Evolutionary conservation across 1,140 invertebrate genomes (phyloP).

Genomic region (Drosophila cardini): DNA sequence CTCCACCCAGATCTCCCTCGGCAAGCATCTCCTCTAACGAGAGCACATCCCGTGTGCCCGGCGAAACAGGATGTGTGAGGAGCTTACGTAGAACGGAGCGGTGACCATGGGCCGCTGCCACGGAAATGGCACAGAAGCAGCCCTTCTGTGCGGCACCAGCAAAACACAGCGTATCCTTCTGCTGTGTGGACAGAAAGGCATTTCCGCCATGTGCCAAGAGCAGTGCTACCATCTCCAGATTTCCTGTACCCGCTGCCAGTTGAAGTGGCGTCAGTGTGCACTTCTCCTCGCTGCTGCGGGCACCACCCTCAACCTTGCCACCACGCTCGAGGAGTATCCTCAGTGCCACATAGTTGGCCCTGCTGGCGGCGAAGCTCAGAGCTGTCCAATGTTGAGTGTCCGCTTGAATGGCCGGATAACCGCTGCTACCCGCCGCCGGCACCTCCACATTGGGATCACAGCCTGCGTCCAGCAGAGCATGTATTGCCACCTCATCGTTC

Average conservation of each 20-base stretch:
- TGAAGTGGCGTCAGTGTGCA: slow-evolving; percentile 94
- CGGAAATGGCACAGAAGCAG: slow-evolving; percentile 93
- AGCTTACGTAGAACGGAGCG: slow-evolving; percentile 91
- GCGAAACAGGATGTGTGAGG: slow-evolving; percentile 90
- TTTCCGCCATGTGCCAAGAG: slow-evolving; percentile 93
- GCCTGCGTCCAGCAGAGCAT: slow-evolving; percentile 91
- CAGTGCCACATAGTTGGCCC: slow-evolving; percentile 86
- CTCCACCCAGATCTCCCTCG: slow-evolving; percentile 87
- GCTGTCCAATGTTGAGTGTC: slow-evolving; percentile 93
- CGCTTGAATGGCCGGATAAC: slow-evolving; percentile 86
- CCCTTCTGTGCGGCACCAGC: slow-evolving; percentile 93
- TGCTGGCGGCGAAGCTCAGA: slow-evolving; percentile 89
- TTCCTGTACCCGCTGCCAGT: slow-evolving; percentile 92
- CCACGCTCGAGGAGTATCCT: slow-evolving; percentile 90
- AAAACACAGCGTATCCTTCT: slow-evolving; percentile 93
- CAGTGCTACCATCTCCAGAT: slow-evolving; percentile 91
- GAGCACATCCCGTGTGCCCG: slow-evolving; percentile 89
- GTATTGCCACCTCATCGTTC: slow-evolving; percentile 90
- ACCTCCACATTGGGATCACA: slow-evolving; percentile 91
- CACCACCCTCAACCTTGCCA: slow-evolving; percentile 94
- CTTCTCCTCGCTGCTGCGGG: slow-evolving; percentile 91
- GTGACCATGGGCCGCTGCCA: slow-evolving; percentile 94
- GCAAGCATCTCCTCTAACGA: slow-evolving; percentile 96
- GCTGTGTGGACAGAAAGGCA: slow-evolving; percentile 93
- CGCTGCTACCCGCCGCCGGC: slow-evolving; percentile 78